phyloP scores from a whole-genome alignment of 2,113 vertebrate genomes.

The Cnemophilus loriae region DNA sequence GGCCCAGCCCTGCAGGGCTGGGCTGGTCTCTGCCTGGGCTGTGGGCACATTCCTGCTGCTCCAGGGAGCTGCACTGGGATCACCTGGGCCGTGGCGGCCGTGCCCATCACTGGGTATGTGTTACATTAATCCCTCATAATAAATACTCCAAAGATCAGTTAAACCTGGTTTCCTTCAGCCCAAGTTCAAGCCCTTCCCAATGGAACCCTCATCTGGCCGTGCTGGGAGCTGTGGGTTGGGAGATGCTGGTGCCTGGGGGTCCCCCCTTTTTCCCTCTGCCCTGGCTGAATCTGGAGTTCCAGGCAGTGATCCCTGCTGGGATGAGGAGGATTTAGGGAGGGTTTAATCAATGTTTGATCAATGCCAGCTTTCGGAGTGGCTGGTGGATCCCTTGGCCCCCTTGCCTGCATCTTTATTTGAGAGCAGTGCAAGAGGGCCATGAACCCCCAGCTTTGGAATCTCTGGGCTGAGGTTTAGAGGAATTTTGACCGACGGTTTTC shows the following conservation, averaged over 20 bases:
- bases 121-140: fast-evolving
- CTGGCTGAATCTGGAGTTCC: background rate
- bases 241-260: fast-evolving
- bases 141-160: background rate
- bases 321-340: background rate
- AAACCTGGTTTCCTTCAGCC: background rate
- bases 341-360: background rate
- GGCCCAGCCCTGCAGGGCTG: background rate
- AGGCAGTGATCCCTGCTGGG: background rate
- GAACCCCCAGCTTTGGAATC: fast-evolving
- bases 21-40: background rate
- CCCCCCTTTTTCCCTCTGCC: background rate
- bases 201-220: fast-evolving
- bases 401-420: fast-evolving
- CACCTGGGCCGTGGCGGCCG: fast-evolving
- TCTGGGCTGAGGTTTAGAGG: background rate
- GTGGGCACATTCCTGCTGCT: background rate
- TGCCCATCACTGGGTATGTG: fast-evolving
- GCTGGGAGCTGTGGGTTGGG: background rate
- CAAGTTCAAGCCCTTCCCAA: fast-evolving
- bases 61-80: fast-evolving
- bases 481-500: background rate
- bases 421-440: fast-evolving
- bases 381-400: background rate
- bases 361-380: background rate